Evolutionary conservation across 2,888 invertebrate genomes (phyloP), one percentile per base, ranked within the genome.

Genomic region (Xanthorhoe spadicearia): DNA sequence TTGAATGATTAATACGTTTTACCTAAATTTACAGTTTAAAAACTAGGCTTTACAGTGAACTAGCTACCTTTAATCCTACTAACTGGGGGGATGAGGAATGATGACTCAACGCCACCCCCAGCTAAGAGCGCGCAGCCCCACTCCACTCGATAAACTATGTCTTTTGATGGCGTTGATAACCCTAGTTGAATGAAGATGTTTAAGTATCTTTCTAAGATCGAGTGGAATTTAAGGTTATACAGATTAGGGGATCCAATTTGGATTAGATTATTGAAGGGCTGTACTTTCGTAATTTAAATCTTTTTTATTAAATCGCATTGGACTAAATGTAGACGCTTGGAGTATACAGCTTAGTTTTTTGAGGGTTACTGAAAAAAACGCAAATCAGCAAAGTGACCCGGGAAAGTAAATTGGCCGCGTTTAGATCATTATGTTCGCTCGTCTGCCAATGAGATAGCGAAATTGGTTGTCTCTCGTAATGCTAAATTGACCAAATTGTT

Each of bases 71-170:
- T 28, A 9, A 23, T 15, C 59, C 17, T 54, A 57, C 68, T 61
- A 23, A 17, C n/a, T 13, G n/a, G 52, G 68, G 52, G 60, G 60
- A n/a, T n/a, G 35, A 58, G 46, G 57, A 63, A 49, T 59, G 71
- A 69, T 70, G 72, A 73, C 38, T 72, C 70, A 69, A 70, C 68
- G 43, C 70, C 65, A 15, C 63, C 69, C 69, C 55, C 48, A 19
- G 43, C 56, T 50, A 48, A 59, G 61, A 52, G 61, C 49, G 60
- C 58, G 66, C 19, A 61, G 62, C 51, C 55, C 57, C 23, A 64
- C 64, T 66, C 54, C 60, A 60, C 56, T 67, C 60, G 63, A 63
- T 67, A 68, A 61, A 64, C 63, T 61, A 64, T 52, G 57, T 52
- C 57, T 53, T 59, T 58, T 49, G 57, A 61, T 64, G 43, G 17